These are phyloP conservation scores for Balaenoptera acutorostrata DNA, from an alignment of 2,113 vertebrate species.

Conservation along the genomic window DNA sequence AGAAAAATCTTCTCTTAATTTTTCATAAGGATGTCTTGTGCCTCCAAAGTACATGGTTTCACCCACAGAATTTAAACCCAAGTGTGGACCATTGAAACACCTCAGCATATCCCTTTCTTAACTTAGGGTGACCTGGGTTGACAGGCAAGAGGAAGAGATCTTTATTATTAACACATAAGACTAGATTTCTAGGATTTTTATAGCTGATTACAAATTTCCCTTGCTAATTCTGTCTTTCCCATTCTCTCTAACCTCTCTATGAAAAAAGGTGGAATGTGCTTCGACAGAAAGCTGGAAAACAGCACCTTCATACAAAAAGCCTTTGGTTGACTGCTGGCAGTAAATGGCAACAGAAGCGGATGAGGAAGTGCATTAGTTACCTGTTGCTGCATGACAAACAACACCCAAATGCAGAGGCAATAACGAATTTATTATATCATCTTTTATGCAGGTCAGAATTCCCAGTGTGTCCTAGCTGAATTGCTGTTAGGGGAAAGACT, in stretches of 20 bases:
- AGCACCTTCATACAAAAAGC: background rate
- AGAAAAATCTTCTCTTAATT: background rate
- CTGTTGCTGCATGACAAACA: background rate
- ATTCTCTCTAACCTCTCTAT: background rate
- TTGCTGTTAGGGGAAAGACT: background rate
- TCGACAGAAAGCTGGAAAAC: background rate
- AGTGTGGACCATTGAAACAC: background rate
- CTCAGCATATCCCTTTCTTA: background rate
- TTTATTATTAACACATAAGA: background rate
- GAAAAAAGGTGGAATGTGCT: background rate
- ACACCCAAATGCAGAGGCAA: accelerated
- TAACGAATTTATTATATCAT: too few species aligned
- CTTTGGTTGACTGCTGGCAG: background rate
- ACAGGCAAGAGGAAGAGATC: background rate
- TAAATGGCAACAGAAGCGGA: background rate
- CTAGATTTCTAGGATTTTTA: background rate
- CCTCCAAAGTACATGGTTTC: background rate
- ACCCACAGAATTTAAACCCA: background rate
- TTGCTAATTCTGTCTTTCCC: background rate
- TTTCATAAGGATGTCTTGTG: background rate
- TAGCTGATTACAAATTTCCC: background rate
- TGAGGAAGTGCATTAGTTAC: background rate
- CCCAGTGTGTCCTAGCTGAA: background rate
- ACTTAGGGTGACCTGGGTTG: background rate
- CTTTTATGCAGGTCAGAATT: background rate